These are phyloP conservation scores for Andrena flavipes DNA, from an alignment of 2,888 invertebrate species.

Conservation along the genomic window DNA sequence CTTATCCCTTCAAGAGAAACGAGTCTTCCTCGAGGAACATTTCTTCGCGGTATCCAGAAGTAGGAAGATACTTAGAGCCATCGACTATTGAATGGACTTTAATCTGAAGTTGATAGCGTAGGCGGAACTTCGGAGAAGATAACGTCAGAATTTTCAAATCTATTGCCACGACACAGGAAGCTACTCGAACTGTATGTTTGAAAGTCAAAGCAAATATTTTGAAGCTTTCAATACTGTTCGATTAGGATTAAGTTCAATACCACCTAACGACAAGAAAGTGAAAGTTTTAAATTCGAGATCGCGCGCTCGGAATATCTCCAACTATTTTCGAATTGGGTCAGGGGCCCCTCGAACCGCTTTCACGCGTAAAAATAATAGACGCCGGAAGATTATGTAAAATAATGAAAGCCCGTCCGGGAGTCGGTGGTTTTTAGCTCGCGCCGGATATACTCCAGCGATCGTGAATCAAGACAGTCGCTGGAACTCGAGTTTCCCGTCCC, in stretches of 20 bases:
- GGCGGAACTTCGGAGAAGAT: too few relatives aligned
- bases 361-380: conserved; percentile 20
- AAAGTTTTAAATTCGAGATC: background rate
- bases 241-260: background rate
- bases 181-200: background rate
- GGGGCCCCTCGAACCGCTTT: background rate
- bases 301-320: background rate
- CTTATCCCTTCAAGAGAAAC: too few relatives aligned
- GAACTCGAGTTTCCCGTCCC: conserved; percentile 48
- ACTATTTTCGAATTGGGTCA: conserved; percentile 3
- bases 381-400: conserved; percentile 6
- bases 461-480: conserved; percentile 35
- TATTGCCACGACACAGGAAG: too few relatives aligned
- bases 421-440: background rate
- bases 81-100: too few relatives aligned
- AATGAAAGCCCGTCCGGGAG: background rate
- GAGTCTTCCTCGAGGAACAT: too few relatives aligned
- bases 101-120: too few relatives aligned
- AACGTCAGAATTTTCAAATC: too few relatives aligned
- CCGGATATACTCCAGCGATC: conserved; percentile 8
- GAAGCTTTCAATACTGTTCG: background rate
- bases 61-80: too few relatives aligned
- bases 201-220: background rate
- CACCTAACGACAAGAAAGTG: background rate
- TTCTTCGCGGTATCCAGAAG: too few relatives aligned